Conservation (phyloP, 2,888 invertebrate genomes). For the Tethea ocularis region DNA sequence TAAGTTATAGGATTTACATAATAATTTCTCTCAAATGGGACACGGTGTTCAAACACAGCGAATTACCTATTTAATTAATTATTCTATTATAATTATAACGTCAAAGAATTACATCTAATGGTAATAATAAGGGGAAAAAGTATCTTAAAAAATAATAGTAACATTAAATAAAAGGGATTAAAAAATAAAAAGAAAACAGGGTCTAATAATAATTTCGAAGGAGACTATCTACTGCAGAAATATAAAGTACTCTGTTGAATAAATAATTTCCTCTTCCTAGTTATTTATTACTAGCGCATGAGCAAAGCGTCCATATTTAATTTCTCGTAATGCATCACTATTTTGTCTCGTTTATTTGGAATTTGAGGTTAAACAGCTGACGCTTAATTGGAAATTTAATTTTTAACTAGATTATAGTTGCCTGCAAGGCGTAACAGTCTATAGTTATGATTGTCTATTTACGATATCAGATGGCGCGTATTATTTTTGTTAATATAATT, state of each 20-base stretch:
- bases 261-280: conserved; percentile 37
- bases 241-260: conserved; percentile 58
- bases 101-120: conserved; percentile 73
- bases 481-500: conserved; percentile 15
- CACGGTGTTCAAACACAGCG: conserved; percentile 45
- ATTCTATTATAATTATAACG: conserved; percentile 53
- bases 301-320: conserved; percentile 53
- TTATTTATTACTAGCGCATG: conserved; percentile 41
- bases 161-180: conserved; percentile 75
- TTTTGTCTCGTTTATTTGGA: conserved; percentile 55
- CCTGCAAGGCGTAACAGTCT: conserved; percentile 41
- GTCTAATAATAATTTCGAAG: conserved; percentile 39
- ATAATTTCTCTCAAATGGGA: conserved; percentile 30
- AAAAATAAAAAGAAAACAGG: conserved; percentile 60
- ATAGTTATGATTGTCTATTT: conserved; percentile 27
- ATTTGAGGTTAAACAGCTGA: conserved; percentile 49
- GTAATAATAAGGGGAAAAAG: conserved; percentile 67
- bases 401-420: conserved; percentile 42
- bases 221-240: conserved; percentile 41
- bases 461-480: conserved; percentile 36
- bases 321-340: conserved; percentile 37
- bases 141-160: conserved; percentile 79
- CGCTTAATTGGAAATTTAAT: conserved; percentile 39
- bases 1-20: conserved; percentile 37
- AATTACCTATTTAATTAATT: conserved; percentile 43